Evolutionary conservation across 2,797 vertebrate species (phyloP).

Genomic region (Anabacerthia variegaticeps): DNA sequence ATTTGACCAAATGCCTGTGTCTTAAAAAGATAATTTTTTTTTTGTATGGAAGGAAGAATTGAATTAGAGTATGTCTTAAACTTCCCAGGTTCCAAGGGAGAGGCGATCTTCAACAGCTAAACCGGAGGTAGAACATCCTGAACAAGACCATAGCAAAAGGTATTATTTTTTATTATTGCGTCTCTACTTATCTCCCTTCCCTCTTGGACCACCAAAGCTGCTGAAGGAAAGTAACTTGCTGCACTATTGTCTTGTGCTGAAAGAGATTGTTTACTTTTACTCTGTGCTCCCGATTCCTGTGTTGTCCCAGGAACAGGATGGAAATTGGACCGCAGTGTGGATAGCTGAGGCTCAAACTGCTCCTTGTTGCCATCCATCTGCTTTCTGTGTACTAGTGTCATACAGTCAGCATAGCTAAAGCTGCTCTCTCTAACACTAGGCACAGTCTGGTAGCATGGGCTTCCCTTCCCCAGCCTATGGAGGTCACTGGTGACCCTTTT

Average conservation of each 20-base stretch:
- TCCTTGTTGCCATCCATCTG: background rate
- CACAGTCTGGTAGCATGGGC: background rate
- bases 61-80: background rate
- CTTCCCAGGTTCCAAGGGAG: constrained; percentile 91
- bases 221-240: background rate
- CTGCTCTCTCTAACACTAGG: background rate
- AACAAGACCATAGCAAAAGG: constrained; percentile 97
- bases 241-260: background rate
- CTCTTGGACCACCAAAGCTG: background rate
- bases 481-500: background rate
- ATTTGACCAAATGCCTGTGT: background rate
- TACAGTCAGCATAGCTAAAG: background rate
- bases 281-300: background rate
- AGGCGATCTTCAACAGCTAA: constrained; percentile 89
- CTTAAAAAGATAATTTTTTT: background rate
- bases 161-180: constrained; percentile 42
- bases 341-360: background rate
- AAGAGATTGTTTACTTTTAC: background rate
- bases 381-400: background rate
- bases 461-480: fast-evolving
- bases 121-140: constrained; percentile 87
- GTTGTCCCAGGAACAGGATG: background rate
- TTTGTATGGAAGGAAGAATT: background rate
- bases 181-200: background rate
- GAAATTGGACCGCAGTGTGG: background rate